Conservation (phyloP, 1,140 invertebrate species). For the Cryptotermes secundus region DNA sequence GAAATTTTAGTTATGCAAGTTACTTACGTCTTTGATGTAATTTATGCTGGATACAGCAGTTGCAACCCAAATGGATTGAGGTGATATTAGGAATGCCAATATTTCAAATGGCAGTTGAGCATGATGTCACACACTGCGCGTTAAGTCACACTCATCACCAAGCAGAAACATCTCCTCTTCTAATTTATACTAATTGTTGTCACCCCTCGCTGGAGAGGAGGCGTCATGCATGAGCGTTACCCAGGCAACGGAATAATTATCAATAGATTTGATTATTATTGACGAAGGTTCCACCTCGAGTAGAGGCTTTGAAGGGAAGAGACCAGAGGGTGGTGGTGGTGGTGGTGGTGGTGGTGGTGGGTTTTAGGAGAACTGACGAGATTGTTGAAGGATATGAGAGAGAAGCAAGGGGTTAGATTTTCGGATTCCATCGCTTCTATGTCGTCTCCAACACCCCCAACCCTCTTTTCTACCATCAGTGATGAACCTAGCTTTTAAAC, state of each 20-base stretch:
- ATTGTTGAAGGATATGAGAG: neutral
- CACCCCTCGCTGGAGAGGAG: neutral
- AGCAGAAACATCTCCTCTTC: constrained; percentile 6
- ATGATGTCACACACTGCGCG: neutral
- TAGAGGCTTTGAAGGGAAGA: neutral
- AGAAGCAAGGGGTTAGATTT: neutral
- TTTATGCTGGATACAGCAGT: no score
- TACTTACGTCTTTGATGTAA: no score
- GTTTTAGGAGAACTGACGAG: constrained; percentile 18
- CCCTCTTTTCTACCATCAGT: neutral
- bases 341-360: neutral
- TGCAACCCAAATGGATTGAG: neutral
- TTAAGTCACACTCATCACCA: neutral
- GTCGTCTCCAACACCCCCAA: neutral
- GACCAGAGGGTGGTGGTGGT: neutral
- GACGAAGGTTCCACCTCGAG: constrained; percentile 11
- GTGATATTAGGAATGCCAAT: neutral
- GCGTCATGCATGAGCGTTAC: constrained; percentile 7
- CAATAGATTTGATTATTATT: constrained; percentile 20
- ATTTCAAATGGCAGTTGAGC: neutral
- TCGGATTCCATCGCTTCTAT: neutral
- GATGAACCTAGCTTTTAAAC: constrained; percentile 16
- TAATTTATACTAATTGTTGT: constrained; percentile 20
- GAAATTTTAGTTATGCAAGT: no score
- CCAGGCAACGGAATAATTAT: constrained; percentile 9